Base-by-base conservation (phyloP, 92 coral and sea anemone genomes). In the Palythoa caribaeorum region DNA sequence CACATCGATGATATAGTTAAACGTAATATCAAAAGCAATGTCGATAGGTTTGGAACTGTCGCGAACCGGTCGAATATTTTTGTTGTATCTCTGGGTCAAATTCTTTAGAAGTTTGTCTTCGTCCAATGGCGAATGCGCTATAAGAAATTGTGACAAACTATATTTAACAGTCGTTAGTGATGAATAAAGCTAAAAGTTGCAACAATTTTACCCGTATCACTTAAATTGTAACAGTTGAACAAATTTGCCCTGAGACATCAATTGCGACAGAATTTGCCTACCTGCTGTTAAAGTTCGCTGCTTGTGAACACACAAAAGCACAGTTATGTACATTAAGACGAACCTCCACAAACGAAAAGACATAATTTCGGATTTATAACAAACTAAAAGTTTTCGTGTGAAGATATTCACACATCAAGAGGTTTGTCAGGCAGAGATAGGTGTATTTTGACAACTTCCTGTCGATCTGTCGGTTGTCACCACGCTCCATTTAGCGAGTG, bases 1-100 rank as follows among this genome's bases (percentile, higher is more conserved):
- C 93, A 95, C 94, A 52, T 95, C 98, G 9, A 95, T 95, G 44
- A 95, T 94, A 53, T 93, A 92, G 86, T 94, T 92, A 37, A 95
- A 91, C 44, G 98, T 95, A 72, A 95, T 93, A 77, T 95, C 98
- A 72, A 95, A 76, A 0, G 93, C 94, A 7, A 95, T 86, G 50
- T 93, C 89, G 9, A 95, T 88, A 0, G 98, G 40, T 2, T 66
- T 71, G 5, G 87, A 79, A 5, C 80, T 54, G 77, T 90, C 88
- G 39, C 68, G 20, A 39, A 93, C 98, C 0, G 98, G 98, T 38
- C 98, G 89, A 7, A 95, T 87, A 36, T 73, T 85, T 52, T 87
- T 77, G 36, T 87, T 19, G 70, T 79, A 92, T 84, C 83, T 85
- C 50, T 36, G n/a, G 51, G 87, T 83, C 38, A 92, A 72, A 48